Percentiles rank a stretch among this genome's conserved stretches.
phyloP scores from a whole-genome alignment of 2,888 invertebrate genomes.

The Xestia xanthographa region DNA sequence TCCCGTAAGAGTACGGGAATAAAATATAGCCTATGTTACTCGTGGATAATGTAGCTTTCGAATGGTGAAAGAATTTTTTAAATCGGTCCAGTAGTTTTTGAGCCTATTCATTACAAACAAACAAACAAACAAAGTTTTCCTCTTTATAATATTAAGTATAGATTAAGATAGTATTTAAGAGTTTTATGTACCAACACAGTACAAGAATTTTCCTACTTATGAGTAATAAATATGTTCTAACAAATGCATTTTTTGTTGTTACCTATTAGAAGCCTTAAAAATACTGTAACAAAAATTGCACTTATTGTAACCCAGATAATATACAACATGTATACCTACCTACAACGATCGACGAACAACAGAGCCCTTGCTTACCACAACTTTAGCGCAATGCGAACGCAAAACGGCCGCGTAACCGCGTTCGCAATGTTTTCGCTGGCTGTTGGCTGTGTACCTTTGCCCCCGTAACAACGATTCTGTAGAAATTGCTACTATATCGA shows the following conservation, averaged over 20 bases:
- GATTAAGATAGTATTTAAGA: conserved; percentile 39
- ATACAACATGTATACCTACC: not conserved
- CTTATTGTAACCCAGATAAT: not conserved
- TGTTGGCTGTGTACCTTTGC: not conserved
- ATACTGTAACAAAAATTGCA: not conserved
- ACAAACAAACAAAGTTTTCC: too few species aligned
- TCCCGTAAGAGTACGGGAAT: too few species aligned
- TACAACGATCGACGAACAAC: not conserved
- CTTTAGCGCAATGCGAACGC: not conserved
- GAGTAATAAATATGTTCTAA: conserved; percentile 35
- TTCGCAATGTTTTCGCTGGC: not conserved
- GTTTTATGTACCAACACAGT: conserved; percentile 27
- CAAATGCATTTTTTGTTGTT: not conserved
- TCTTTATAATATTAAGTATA: too few species aligned
- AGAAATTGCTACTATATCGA: not conserved
- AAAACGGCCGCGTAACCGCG: too few species aligned
- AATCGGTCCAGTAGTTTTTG: too few species aligned
- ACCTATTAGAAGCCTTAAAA: not conserved
- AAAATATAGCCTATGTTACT: too few species aligned
- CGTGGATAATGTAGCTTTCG: too few species aligned
- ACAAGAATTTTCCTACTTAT: conserved; percentile 24
- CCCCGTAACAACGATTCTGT: not conserved
- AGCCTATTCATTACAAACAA: too few species aligned
- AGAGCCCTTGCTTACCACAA: not conserved
- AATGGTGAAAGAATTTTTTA: too few species aligned